phyloP scores from a whole-genome alignment of 2,797 vertebrate species.

The Xiphophorus birchmanni region DNA sequence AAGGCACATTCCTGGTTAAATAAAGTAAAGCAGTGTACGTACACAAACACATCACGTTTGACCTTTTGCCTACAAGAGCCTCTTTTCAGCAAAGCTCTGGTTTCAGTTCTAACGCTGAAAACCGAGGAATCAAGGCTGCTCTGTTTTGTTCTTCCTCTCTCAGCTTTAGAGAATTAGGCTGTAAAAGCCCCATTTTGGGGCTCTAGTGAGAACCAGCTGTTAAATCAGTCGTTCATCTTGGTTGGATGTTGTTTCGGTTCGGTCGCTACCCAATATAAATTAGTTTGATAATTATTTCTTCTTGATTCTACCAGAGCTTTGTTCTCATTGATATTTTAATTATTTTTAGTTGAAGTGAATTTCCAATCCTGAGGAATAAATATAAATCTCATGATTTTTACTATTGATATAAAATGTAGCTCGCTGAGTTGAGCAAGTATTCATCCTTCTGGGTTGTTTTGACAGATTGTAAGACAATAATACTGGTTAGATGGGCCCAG shows the following conservation, averaged over 20 bases:
- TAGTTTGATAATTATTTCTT: neutral
- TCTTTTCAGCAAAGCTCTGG: neutral
- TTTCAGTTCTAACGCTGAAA: neutral
- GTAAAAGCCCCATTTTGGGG: neutral
- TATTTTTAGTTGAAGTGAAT: neutral
- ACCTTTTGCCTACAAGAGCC: neutral
- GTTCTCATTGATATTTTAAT: neutral
- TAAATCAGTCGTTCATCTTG: neutral
- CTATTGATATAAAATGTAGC: neutral
- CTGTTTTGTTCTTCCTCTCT: neutral
- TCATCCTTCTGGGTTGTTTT: neutral
- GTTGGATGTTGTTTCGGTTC: neutral
- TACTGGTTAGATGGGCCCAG: neutral
- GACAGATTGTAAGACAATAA: neutral
- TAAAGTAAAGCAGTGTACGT: neutral
- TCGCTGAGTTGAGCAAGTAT: neutral
- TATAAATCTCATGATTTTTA: neutral
- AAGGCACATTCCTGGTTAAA: neutral
- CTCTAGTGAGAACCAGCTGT: neutral
- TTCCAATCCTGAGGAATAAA: neutral
- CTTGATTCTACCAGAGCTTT: neutral
- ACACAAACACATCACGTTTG: neutral
- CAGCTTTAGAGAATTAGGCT: neutral
- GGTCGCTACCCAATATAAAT: neutral
- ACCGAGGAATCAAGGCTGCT: neutral